Conservation (phyloP, 2,888 invertebrate genomes). For the Drosophila acutilabella region DNA sequence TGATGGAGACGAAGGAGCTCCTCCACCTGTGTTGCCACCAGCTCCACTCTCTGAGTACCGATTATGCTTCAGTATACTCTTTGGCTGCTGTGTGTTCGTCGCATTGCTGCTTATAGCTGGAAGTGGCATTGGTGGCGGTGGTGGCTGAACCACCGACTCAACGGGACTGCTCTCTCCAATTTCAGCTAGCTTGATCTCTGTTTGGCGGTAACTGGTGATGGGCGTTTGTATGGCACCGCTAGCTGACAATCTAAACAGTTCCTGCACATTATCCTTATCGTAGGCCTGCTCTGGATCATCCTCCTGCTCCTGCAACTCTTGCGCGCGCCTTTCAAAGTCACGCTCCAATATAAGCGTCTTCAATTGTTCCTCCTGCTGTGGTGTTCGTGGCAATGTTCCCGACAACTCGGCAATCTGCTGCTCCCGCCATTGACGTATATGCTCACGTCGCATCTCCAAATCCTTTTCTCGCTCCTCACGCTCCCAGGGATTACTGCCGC, state of each 20-base stretch:
- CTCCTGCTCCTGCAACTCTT: constrained; percentile 90
- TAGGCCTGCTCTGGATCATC: constrained; percentile 86
- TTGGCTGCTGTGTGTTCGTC: constrained; percentile 78
- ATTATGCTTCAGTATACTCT: constrained; percentile 85
- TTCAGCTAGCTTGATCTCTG: constrained; percentile 82
- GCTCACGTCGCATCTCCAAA: constrained; percentile 89
- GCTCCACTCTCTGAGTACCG: constrained; percentile 79
- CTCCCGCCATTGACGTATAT: constrained; percentile 92
- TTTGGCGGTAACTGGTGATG: constrained; percentile 85
- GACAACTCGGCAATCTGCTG: constrained; percentile 94
- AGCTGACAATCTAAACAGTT: constrained; percentile 85
- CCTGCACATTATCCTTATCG: constrained; percentile 86
- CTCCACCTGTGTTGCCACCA: constrained; percentile 51
- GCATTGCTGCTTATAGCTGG: constrained; percentile 18
- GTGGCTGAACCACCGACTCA: constrained; percentile 38
- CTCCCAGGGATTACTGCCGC: constrained; percentile 94
- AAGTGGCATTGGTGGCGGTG: constrained; percentile 11
- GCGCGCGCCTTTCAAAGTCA: constrained; percentile 96
- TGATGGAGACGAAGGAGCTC: constrained; percentile 83
- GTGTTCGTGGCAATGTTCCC: constrained; percentile 88
- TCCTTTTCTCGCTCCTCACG: constrained; percentile 96
- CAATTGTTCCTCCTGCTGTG: constrained; percentile 94
- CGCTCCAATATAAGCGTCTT: constrained; percentile 95
- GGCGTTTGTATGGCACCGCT: constrained; percentile 85
- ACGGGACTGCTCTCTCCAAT: constrained; percentile 62